Percentiles rank a stretch among this genome's conserved stretches.
Conservation (phyloP, 2,888 invertebrate species). For the Shargacucullia verbasci region DNA sequence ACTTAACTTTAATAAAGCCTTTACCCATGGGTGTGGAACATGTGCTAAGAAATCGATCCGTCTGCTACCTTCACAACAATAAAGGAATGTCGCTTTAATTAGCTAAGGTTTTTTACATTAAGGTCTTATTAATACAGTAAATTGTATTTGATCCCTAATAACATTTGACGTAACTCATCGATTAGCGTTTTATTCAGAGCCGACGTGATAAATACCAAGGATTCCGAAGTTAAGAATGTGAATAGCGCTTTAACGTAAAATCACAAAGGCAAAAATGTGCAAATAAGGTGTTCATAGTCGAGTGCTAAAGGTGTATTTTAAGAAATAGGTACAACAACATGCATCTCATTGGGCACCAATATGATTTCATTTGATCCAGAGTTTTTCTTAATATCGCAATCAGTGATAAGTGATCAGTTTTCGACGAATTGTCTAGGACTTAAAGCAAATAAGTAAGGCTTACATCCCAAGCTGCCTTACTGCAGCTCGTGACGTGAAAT, state of each 20-base stretch:
- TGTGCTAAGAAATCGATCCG: constrained; percentile 35
- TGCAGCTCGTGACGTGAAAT: too few relatives aligned
- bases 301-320: constrained; percentile 32
- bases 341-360: too few relatives aligned
- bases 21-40: constrained; percentile 22
- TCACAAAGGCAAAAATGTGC: constrained; percentile 25
- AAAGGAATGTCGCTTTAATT: constrained; percentile 21
- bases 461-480: too few relatives aligned
- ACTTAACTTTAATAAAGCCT: constrained; percentile 12
- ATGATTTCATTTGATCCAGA: too few relatives aligned
- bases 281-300: constrained; percentile 35
- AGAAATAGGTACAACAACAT: too few relatives aligned
- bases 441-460: too few relatives aligned
- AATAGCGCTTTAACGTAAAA: constrained; percentile 8
- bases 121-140: too few relatives aligned
- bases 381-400: too few relatives aligned
- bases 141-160: neutral
- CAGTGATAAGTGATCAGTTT: too few relatives aligned
- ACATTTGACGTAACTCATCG: neutral
- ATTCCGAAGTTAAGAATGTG: constrained; percentile 8
- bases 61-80: constrained; percentile 9
- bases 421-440: too few relatives aligned
- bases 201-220: constrained; percentile 5
- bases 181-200: constrained; percentile 5
- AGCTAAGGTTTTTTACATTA: constrained; percentile 3